Percentiles rank a stretch among this genome's conserved stretches.
These are phyloP conservation scores for Falco columbarius DNA, from an alignment of 2,797 vertebrate species.

Conservation along the genomic window DNA sequence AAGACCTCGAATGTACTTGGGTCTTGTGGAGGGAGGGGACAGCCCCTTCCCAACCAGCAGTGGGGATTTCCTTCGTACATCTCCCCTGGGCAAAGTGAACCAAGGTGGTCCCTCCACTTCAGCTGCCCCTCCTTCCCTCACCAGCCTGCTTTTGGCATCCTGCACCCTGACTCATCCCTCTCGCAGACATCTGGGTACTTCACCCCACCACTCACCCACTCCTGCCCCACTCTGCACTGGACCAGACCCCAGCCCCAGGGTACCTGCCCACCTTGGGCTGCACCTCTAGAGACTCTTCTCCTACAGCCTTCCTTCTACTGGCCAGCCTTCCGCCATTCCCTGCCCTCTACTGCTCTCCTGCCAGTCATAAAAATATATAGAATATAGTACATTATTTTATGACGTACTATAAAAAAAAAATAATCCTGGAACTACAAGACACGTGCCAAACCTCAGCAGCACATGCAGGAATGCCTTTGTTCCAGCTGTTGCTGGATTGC, in stretches of 20 bases:
- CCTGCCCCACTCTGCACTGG: fast-evolving
- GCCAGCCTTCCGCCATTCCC: background rate
- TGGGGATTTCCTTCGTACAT: background rate
- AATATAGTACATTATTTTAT: constrained; percentile 69
- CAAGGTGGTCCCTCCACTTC: fast-evolving
- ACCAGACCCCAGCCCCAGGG: background rate
- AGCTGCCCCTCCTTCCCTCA: background rate
- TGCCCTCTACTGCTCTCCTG: constrained; percentile 56
- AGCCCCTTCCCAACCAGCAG: background rate
- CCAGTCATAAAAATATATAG: constrained; percentile 35
- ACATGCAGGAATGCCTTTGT: constrained; percentile 53
- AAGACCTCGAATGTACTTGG: fast-evolving
- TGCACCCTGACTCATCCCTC: background rate
- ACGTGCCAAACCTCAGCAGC: constrained; percentile 56
- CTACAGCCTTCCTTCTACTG: background rate
- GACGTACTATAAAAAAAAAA: background rate
- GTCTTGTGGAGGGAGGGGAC: background rate
- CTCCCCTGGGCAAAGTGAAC: background rate
- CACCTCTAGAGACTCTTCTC: background rate
- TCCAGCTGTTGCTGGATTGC: constrained; percentile 5
- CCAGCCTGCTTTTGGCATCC: fast-evolving
- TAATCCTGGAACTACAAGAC: constrained; percentile 22
- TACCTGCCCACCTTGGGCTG: background rate
- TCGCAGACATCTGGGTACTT: background rate
- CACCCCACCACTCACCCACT: fast-evolving